Evolutionary conservation across 2,113 vertebrate genomes (phyloP).

Genomic region (Tringa solitaria): DNA sequence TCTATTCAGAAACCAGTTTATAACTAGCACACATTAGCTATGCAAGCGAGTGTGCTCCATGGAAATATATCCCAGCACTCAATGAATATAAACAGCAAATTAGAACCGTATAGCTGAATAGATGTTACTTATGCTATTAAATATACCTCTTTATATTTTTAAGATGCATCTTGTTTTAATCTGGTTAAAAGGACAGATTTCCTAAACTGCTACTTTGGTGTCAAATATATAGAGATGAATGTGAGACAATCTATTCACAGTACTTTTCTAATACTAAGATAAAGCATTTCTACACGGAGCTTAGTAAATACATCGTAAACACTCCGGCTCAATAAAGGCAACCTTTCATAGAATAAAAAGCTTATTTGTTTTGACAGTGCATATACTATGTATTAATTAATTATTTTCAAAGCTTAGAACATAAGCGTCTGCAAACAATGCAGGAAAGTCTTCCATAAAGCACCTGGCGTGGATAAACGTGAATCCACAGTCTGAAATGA

Average conservation of each 20-base stretch:
- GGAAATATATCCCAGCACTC: not conserved
- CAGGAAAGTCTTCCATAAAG: not conserved
- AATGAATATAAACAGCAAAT: not conserved
- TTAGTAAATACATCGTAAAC: not conserved
- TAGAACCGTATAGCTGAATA: not conserved
- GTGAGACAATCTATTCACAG: not conserved
- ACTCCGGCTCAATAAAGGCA: not conserved
- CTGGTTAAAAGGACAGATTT: not conserved
- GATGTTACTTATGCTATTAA: not conserved
- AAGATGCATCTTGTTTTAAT: not conserved
- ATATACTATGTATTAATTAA: not conserved
- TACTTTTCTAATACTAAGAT: not conserved
- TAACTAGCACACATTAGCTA: not conserved
- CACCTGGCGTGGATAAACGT: not conserved
- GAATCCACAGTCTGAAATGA: not conserved
- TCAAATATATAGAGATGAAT: not conserved
- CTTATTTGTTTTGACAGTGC: not conserved
- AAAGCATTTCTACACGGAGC: not conserved
- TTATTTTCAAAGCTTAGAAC: slow-evolving; percentile 17
- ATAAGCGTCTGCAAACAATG: not conserved
- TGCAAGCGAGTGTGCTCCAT: not conserved
- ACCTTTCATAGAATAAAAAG: not conserved
- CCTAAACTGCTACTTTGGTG: not conserved
- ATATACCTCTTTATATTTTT: not conserved
- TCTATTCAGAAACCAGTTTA: not conserved